Conservation (phyloP, 2,888 invertebrate genomes). For the Pecten maximus region DNA sequence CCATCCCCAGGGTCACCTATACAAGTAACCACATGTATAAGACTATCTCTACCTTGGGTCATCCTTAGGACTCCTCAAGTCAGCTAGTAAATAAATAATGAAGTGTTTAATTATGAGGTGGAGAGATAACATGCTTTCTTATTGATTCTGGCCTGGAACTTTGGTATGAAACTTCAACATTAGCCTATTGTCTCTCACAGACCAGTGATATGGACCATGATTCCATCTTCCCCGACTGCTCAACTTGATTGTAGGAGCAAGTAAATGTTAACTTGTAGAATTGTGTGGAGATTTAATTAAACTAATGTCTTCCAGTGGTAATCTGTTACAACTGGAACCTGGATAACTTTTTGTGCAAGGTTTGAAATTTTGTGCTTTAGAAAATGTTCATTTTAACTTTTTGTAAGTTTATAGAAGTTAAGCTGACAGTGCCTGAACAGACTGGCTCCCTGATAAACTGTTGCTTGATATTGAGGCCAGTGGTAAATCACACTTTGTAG, state of each 20-base stretch:
- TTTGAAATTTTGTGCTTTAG: background rate
- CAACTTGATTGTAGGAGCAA: background rate
- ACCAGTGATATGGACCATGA: background rate
- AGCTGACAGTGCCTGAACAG: background rate
- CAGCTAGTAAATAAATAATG: background rate
- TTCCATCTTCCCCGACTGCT: background rate
- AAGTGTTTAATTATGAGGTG: slow-evolving; percentile 5
- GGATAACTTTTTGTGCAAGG: background rate
- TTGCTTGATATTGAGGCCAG: background rate
- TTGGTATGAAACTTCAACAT: background rate
- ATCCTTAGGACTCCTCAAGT: background rate
- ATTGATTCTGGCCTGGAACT: slow-evolving; percentile 3
- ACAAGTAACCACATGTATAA: too few relatives aligned
- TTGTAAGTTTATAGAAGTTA: background rate
- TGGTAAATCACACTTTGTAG: slow-evolving; percentile 25
- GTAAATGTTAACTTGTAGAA: background rate
- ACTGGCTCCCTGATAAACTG: background rate
- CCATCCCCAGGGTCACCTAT: too few relatives aligned
- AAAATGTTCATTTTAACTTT: background rate
- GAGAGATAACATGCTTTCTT: slow-evolving; percentile 32
- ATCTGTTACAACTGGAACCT: background rate
- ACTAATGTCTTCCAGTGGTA: background rate
- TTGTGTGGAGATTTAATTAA: background rate
- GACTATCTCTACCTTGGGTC: background rate
- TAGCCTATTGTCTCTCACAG: background rate